Base-by-base conservation (phyloP, 2,797 vertebrate genomes). In the Leptodactylus fallax region DNA sequence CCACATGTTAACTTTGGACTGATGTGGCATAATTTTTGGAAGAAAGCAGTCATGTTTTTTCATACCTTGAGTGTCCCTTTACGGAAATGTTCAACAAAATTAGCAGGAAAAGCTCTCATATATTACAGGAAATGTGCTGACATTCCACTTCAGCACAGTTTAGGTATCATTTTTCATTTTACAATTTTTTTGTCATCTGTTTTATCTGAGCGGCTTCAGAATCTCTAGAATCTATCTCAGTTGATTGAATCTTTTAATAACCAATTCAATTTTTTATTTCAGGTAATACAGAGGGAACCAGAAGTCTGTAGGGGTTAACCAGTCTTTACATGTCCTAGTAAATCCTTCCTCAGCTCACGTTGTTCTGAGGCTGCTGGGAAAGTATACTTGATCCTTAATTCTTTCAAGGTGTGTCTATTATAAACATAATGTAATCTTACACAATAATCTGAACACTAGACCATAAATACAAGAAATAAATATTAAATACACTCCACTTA, bases 391-490 rank as follows among this genome's bases (percentile, higher is more conserved):
- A 69, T n/a, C 81, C 25, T 79, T 65, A 23, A 14, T 11, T 49
- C n/a, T 21, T 85, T 77, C 13, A 23, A 27, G 45, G 45, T 61
- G 21, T 72, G 17, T 69, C 82, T 83, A 21, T 56, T 85, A 74
- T 63, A 45, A 76, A 25, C 65, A 45, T 56, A 71, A 36, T 79
- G 13, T 51, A 61, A 67, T 72, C 12, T 71, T 25, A 85, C 45
- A 88, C 77, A 83, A 79, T 51, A 12, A 90, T 90, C 85, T 76
- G 83, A 87, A 63, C 81, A 89, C 89, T 85, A 91, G 91, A 93
- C 90, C 93, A 94, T 95, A 97, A 96, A 96, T 95, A 95, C 91
- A 93, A 93, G 91, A 95, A 96, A 96, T 96, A 96, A 95, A 95
- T 95, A 95, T 93, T 94, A 95, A 93, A 94, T 93, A 93, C 91